A percentile compares a stretch with the other conserved stretches of the same genome.
Conservation (phyloP, 2,113 vertebrate genomes). For the Theropithecus gelada region DNA sequence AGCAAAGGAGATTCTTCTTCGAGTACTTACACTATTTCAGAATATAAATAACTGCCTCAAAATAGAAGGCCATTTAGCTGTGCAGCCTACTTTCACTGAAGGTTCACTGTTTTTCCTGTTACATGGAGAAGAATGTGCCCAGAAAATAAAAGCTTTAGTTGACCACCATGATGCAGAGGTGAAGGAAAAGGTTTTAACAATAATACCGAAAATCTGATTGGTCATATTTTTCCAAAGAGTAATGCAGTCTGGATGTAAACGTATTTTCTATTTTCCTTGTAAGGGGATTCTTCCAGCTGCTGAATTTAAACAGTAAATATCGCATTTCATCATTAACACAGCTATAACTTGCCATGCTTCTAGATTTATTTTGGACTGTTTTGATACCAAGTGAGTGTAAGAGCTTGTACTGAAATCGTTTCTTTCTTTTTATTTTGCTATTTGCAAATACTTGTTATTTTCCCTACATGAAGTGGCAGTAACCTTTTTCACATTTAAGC, state of each 20-base stretch:
- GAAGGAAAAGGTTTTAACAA: conserved; percentile 89
- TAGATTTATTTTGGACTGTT: neutral
- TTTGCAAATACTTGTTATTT: neutral
- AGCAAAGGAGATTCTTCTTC: conserved; percentile 89
- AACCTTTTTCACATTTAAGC: neutral
- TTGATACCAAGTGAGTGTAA: neutral
- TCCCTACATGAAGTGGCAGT: neutral
- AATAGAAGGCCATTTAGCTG: conserved; percentile 42
- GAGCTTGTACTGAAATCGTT: neutral
- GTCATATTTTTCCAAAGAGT: neutral
- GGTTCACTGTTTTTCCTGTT: conserved; percentile 90
- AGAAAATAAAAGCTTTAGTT: conserved; percentile 88
- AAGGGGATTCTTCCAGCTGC: neutral
- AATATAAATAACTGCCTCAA: conserved; percentile 87
- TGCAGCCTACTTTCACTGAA: conserved; percentile 80
- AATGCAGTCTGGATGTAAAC: neutral
- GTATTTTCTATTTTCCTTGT: neutral
- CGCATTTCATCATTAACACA: conserved; percentile 25
- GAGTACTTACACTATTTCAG: conserved; percentile 88
- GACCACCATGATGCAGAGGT: conserved; percentile 90
- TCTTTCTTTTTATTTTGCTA: neutral
- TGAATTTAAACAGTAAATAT: neutral
- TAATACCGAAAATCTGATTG: conserved; percentile 79
- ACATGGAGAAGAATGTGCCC: conserved; percentile 86
- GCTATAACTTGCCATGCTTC: neutral